phyloP scores from a whole-genome alignment of 2,113 vertebrate genomes.

The Barnardius zonarius region DNA sequence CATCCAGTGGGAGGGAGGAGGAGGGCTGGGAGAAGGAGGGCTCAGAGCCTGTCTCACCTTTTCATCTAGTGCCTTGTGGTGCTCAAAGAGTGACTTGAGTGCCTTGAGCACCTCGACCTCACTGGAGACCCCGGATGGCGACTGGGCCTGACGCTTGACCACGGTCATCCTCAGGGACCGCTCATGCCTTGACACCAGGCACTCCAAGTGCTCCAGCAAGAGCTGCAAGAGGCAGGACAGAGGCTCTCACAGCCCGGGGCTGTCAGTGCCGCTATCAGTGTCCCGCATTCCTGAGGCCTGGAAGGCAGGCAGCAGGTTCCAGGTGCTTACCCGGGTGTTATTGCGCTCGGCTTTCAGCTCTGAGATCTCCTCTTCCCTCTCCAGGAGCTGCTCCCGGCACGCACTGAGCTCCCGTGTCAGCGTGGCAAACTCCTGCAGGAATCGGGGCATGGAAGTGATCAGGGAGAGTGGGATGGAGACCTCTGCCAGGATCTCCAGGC shows the following conservation, averaged over 20 bases:
- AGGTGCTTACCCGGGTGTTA: constrained; percentile 86
- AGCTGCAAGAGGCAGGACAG: constrained; percentile 72
- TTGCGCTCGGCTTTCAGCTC: constrained; percentile 97
- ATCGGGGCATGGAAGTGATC: background rate
- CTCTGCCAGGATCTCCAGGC: background rate
- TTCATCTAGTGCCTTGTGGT: constrained; percentile 96
- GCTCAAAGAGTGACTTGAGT: constrained; percentile 94
- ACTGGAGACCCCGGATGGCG: constrained; percentile 93
- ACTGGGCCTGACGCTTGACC: constrained; percentile 94
- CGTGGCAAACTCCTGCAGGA: constrained; percentile 91
- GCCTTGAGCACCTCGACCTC: constrained; percentile 98
- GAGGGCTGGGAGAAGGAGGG: background rate
- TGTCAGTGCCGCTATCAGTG: fast-evolving
- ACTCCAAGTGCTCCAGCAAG: constrained; percentile 95
- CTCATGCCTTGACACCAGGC: constrained; percentile 94
- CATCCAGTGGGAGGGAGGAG: background rate
- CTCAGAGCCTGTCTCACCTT: constrained; percentile 79
- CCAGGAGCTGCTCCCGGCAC: constrained; percentile 94
- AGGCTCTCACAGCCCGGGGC: background rate
- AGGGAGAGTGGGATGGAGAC: fast-evolving
- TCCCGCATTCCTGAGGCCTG: background rate
- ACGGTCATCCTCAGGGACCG: constrained; percentile 95
- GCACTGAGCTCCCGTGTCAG: constrained; percentile 93
- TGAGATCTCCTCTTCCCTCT: constrained; percentile 96
- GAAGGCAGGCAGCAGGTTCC: background rate